Conservation (phyloP, 2,797 vertebrate genomes). For the Melanogrammus aeglefinus region DNA sequence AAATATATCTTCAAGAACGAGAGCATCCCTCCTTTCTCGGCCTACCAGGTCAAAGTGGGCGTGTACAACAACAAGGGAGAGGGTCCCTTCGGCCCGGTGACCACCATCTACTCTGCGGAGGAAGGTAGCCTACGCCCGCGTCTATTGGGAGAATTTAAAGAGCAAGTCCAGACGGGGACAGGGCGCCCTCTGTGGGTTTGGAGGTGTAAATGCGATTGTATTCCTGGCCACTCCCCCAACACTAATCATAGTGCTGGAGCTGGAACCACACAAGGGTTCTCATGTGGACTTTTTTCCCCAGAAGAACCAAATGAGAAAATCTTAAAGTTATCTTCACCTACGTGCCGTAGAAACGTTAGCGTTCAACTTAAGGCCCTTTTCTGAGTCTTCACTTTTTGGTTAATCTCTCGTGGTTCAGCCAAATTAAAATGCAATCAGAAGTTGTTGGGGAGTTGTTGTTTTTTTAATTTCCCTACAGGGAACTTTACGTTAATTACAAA, state of each 20-base stretch:
- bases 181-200: background rate
- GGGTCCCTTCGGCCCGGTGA: slow-evolving; percentile 83
- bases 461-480: background rate
- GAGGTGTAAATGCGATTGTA: background rate
- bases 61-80: slow-evolving; percentile 95
- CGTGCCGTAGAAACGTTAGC: background rate
- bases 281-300: background rate
- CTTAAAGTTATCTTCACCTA: background rate
- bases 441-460: background rate
- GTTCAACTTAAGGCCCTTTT: background rate
- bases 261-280: background rate
- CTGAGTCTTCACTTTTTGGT: background rate
- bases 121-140: slow-evolving; percentile 81
- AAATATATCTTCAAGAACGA: slow-evolving; percentile 92
- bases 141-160: background rate
- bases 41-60: slow-evolving; percentile 89
- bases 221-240: background rate
- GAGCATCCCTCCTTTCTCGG: slow-evolving; percentile 87
- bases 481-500: background rate
- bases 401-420: background rate
- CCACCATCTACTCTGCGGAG: slow-evolving; percentile 87
- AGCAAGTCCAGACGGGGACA: background rate
- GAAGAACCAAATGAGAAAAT: background rate
- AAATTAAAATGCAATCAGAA: background rate
- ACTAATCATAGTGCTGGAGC: background rate